Evolutionary conservation across 2,888 invertebrate species (phyloP).

Genomic region (Acronicta leporina): DNA sequence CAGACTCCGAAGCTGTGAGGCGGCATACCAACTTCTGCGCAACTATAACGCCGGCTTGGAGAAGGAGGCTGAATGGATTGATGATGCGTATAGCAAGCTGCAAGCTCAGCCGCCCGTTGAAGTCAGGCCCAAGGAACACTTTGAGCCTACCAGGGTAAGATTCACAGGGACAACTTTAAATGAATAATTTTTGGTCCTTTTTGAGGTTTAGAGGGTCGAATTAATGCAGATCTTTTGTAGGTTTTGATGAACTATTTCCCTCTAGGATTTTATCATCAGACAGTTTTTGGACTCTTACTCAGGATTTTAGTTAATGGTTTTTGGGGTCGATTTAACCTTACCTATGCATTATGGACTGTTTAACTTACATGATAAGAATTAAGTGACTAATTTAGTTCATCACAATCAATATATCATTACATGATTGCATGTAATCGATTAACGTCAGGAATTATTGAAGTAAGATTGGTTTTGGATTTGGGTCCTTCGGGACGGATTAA

Average conservation of each 20-base stretch:
- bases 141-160: conserved; percentile 94
- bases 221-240: background rate
- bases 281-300: background rate
- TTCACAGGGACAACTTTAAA: background rate
- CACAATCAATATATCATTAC: conserved; percentile 12
- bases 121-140: conserved; percentile 92
- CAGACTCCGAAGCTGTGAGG: conserved; percentile 96
- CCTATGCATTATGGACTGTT: conserved; percentile 8
- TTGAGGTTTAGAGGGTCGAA: background rate
- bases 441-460: conserved; percentile 1
- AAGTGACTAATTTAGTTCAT: conserved; percentile 33
- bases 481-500: conserved; percentile 24
- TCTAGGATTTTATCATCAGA: conserved; percentile 3
- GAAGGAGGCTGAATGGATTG: conserved; percentile 96
- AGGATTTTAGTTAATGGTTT: background rate
- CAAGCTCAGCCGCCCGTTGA: conserved; percentile 93
- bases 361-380: conserved; percentile 18
- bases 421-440: conserved; percentile 30
- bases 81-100: conserved; percentile 94
- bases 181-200: background rate
- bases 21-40: conserved; percentile 96
- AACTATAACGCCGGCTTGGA: conserved; percentile 96
- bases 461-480: conserved; percentile 37
- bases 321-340: conserved; percentile 17
- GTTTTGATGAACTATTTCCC: background rate